phyloP scores from a whole-genome alignment of 1,140 invertebrate genomes.

The Apis laboriosa region DNA sequence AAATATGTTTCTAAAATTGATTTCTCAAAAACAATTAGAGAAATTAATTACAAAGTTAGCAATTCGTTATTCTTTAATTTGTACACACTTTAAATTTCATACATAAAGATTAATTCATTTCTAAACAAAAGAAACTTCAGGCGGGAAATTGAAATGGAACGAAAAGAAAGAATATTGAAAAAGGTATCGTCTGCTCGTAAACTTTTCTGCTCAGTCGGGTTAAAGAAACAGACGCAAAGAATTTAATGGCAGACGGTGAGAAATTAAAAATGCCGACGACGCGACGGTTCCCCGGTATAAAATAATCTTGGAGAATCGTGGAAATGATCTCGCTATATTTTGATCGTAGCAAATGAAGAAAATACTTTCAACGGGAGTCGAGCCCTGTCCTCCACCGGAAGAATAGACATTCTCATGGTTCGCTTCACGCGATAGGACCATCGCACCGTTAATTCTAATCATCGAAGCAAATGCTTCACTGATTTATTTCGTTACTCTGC shows the following conservation, averaged over 20 bases:
- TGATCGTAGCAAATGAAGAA: conserved; percentile 5
- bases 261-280: conserved; percentile 42
- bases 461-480: conserved; percentile 9
- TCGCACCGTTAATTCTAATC: neutral
- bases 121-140: no score
- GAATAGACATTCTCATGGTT: conserved; percentile 7
- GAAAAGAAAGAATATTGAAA: neutral
- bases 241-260: conserved; percentile 39
- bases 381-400: neutral
- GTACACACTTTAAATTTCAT: neutral
- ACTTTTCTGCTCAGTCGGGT: neutral
- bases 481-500: conserved; percentile 7
- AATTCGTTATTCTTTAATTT: neutral
- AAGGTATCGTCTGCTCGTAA: neutral
- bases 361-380: neutral
- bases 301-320: conserved; percentile 33
- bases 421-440: conserved; percentile 4
- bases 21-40: no score
- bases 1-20: no score
- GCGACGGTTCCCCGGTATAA: neutral
- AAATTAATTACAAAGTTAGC: no score
- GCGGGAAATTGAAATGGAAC: neutral
- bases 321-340: conserved; percentile 26
- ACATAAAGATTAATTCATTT: neutral
- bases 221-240: conserved; percentile 6